Percentiles rank a stretch among this genome's conserved stretches.
phyloP scores from a whole-genome alignment of 1,140 invertebrate genomes.

The Chrysomallon squamiferum region DNA sequence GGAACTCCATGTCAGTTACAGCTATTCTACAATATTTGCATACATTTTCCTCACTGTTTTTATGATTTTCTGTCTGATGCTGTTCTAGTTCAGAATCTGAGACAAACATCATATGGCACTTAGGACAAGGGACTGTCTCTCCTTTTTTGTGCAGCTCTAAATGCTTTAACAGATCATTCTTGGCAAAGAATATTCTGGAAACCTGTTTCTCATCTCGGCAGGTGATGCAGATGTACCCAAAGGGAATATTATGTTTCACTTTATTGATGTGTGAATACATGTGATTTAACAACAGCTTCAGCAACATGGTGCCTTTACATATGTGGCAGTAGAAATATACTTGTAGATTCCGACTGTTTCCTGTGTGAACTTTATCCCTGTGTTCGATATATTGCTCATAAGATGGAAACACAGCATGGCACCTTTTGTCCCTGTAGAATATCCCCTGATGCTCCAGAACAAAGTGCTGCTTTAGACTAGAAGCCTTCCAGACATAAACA shows the following conservation, averaged over 20 bases:
- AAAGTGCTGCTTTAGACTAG: background rate
- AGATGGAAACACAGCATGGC: background rate
- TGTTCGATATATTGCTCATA: background rate
- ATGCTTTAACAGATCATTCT: background rate
- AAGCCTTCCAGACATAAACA: background rate
- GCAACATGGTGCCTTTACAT: background rate
- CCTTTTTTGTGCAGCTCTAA: background rate
- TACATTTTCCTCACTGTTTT: conserved; percentile 2
- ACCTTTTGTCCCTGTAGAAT: background rate
- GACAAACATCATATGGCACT: background rate
- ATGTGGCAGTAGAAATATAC: too few species aligned
- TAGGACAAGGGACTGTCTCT: background rate
- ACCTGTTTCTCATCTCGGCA: background rate
- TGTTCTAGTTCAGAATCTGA: background rate
- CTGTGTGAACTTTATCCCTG: too few species aligned
- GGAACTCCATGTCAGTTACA: background rate
- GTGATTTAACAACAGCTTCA: background rate
- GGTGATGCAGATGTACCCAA: background rate
- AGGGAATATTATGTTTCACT: background rate
- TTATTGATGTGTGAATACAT: background rate
- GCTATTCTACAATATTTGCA: background rate
- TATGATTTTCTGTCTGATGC: background rate
- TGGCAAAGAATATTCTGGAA: background rate
- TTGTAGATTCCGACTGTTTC: too few species aligned
- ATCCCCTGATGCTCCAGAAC: background rate